These are phyloP conservation scores for Dipodomys merriami DNA, from an alignment of 2,113 vertebrate species.

Conservation along the genomic window DNA sequence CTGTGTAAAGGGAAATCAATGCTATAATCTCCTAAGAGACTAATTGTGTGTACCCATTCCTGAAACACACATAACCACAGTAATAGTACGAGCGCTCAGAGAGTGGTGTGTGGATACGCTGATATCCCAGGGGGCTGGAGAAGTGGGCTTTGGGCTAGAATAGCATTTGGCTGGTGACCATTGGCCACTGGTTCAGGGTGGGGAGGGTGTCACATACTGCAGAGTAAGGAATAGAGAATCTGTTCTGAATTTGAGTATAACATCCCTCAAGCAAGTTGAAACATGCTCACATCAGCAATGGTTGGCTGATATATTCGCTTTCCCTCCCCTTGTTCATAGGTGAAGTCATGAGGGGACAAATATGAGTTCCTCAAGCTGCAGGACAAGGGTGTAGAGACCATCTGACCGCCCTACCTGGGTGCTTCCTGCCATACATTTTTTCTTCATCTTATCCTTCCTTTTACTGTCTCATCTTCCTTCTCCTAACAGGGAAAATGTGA, in stretches of 20 bases:
- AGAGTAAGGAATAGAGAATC: not conserved
- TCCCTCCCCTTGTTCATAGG: not conserved
- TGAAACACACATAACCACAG: rapidly evolving
- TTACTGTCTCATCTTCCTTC: not conserved
- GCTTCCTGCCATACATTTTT: too few relatives aligned
- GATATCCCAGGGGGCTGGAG: not conserved
- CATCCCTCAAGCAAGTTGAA: not conserved
- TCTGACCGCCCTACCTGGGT: too few relatives aligned
- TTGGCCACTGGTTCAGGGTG: not conserved
- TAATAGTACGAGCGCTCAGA: not conserved
- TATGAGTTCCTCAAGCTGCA: too few relatives aligned
- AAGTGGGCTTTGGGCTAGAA: rapidly evolving
- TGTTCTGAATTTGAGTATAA: not conserved
- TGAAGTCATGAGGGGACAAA: not conserved
- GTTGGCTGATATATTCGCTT: rapidly evolving
- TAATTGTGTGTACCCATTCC: not conserved
- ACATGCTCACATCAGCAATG: not conserved
- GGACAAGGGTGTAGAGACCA: too few relatives aligned
- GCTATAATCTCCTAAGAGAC: not conserved
- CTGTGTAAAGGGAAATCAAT: not conserved
- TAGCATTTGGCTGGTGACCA: not conserved
- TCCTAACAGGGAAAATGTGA: not conserved
- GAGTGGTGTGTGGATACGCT: not conserved
- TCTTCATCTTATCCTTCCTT: not conserved
- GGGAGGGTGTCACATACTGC: not conserved